Base-by-base conservation (phyloP, 1,140 invertebrate genomes). In the Palaemon carinicauda region DNA sequence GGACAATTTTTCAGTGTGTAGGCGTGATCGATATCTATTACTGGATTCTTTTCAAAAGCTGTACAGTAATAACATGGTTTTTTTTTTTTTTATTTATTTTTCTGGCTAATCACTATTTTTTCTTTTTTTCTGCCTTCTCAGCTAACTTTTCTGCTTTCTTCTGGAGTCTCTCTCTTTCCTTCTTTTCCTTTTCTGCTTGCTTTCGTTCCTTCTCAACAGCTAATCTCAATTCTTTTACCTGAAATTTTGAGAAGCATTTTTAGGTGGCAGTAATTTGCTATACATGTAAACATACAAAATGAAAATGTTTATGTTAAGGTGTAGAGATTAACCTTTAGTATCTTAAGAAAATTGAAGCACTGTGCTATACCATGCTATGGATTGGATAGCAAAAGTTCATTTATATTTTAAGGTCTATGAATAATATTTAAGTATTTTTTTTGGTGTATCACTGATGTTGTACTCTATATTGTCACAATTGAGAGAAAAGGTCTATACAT, bases 181-280 rank as follows among this genome's bases (percentile, higher is more conserved):
- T 86, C 78, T 86, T 86, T 65, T 86, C 84, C 56, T 86, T 86
- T 60, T 86, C 84, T 9, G 71, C 78, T 80, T 86, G 84, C 51
- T 86, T 86, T 17, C 84, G 53, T 27, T 86, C 84, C 41, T 86
- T 86, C 60, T 86, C 84, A 21, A 86, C 84, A 7, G 84, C 84
- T 80, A 86, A 33, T 51, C 84, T 69, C 15, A 86, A 51, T 52
- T 80, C 77, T 33, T 86, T 80, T 1, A 80, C 84, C 77, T 80
- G 84, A 80, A 24, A 73, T 24, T 27, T 31, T 24, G 7, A 1
- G 24, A 5, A 41, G 41, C 3, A 41, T 41, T 41, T 31, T 7
- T 69, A n/a, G 24, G 7, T 15, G 56, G 19, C 1, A 60, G 1
- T 14, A 17, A 21, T 65, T 14, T 21, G 1, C 3, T 27, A 19